These are phyloP conservation scores for Carapus acus DNA, from an alignment of 2,797 vertebrate species.

Conservation along the genomic window DNA sequence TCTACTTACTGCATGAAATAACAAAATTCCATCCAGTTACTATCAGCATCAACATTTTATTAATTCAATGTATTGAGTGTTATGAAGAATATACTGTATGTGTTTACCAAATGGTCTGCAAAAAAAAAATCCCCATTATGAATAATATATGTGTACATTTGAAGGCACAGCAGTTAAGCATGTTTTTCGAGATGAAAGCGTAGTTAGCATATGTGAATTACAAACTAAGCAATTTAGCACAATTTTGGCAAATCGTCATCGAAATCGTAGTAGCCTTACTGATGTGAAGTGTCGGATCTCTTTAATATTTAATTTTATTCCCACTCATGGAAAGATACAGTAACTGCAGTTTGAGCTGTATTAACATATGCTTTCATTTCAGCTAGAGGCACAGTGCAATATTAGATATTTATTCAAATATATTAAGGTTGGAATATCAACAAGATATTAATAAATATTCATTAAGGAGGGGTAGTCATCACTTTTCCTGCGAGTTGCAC, in stretches of 20 bases:
- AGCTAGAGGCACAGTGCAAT: conserved; percentile 18
- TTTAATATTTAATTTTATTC: conserved; percentile 35
- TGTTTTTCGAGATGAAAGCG: too few relatives aligned
- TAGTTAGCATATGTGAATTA: conserved; percentile 9
- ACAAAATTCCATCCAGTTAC: too few relatives aligned
- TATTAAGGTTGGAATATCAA: conserved; percentile 34
- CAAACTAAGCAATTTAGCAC: conserved; percentile 40
- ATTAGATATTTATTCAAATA: conserved; percentile 36
- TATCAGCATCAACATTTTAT: too few relatives aligned
- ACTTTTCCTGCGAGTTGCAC: too few relatives aligned
- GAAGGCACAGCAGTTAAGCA: too few relatives aligned
- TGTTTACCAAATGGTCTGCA: too few relatives aligned
- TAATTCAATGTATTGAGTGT: too few relatives aligned
- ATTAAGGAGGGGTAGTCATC: conserved; percentile 29
- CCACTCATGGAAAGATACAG: conserved; percentile 7
- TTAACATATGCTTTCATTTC: conserved; percentile 29
- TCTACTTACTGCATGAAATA: too few relatives aligned
- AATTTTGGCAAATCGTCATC: conserved; percentile 29
- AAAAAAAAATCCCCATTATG: too few relatives aligned
- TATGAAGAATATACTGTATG: too few relatives aligned
- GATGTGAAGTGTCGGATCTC: conserved; percentile 32
- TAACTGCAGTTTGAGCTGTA: conserved; percentile 31
- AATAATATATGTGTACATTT: too few relatives aligned
- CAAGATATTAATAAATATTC: too few relatives aligned
- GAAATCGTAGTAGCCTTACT: conserved; percentile 35